A percentile compares a stretch with the other conserved stretches of the same genome.
Conservation (phyloP, 2,888 invertebrate species). For the Trisateles emortualis region DNA sequence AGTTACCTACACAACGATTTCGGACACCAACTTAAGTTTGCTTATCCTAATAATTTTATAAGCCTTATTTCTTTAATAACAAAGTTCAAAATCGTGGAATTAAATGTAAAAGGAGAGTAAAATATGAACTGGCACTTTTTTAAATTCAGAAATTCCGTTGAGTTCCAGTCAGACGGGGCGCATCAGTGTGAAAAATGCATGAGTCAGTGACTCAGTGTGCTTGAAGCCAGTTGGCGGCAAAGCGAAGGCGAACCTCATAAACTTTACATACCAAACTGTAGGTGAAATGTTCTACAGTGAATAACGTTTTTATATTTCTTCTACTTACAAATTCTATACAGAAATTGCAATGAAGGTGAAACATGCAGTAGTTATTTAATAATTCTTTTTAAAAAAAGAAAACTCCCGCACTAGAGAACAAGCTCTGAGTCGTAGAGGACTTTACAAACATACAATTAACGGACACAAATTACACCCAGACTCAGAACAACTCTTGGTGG, state of each 20-base stretch:
- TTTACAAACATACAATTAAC: too few relatives aligned
- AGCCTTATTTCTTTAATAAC: neutral
- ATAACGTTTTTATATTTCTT: neutral
- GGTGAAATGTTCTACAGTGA: constrained; percentile 31
- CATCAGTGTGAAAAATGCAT: constrained; percentile 74
- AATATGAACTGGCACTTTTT: constrained; percentile 41
- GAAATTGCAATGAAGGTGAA: too few relatives aligned
- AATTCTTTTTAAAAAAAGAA: too few relatives aligned
- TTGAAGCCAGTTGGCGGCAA: constrained; percentile 52
- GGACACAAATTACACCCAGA: too few relatives aligned
- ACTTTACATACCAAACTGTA: constrained; percentile 39
- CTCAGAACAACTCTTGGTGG: too few relatives aligned
- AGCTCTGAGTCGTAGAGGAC: too few relatives aligned
- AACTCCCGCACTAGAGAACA: too few relatives aligned
- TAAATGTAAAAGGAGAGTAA: constrained; percentile 9
- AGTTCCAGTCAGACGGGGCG: constrained; percentile 51
- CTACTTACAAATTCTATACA: neutral
- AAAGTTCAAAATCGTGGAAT: constrained; percentile 20
- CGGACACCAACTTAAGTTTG: constrained; percentile 17
- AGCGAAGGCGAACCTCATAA: constrained; percentile 48
- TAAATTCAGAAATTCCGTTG: constrained; percentile 55
- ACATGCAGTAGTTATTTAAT: too few relatives aligned
- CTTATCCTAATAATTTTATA: neutral
- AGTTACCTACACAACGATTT: constrained; percentile 45
- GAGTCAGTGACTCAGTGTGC: constrained; percentile 69